phyloP scores from a whole-genome alignment of 2,888 invertebrate species.

The Scaptomyza caliginosa region DNA sequence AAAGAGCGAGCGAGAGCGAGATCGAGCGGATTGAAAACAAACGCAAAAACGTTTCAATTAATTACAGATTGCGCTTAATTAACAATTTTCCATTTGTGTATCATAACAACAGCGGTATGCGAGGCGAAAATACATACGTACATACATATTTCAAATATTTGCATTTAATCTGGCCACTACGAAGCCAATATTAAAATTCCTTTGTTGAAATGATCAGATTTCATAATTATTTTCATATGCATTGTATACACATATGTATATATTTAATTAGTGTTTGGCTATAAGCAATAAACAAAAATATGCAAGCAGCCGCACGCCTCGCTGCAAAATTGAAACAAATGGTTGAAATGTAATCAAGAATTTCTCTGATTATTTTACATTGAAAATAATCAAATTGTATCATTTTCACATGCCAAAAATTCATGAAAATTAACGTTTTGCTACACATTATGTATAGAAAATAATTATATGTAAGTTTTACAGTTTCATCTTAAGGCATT shows the following conservation, averaged over 20 bases:
- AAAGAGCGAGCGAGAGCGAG: background rate
- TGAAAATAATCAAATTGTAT: too few relatives aligned
- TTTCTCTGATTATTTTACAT: too few relatives aligned
- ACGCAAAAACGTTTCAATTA: conserved; percentile 36
- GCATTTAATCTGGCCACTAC: background rate
- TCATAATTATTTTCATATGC: background rate
- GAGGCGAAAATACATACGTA: background rate
- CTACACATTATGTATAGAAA: too few relatives aligned
- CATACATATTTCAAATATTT: conserved; percentile 23
- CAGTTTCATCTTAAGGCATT: background rate
- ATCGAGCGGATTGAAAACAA: background rate
- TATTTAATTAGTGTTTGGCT: background rate
- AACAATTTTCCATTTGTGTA: conserved; percentile 23
- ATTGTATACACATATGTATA: too few relatives aligned
- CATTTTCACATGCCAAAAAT: too few relatives aligned
- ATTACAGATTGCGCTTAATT: conserved; percentile 39
- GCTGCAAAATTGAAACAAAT: background rate
- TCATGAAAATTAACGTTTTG: too few relatives aligned
- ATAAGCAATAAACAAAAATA: background rate
- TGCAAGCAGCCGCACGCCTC: background rate
- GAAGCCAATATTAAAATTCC: background rate
- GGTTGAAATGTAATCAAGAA: too few relatives aligned
- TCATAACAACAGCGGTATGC: background rate
- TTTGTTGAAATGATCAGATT: background rate
- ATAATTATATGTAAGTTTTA: background rate